Evolutionary conservation across 2,888 invertebrate species (phyloP).

Genomic region (Sphinx pinastri): DNA sequence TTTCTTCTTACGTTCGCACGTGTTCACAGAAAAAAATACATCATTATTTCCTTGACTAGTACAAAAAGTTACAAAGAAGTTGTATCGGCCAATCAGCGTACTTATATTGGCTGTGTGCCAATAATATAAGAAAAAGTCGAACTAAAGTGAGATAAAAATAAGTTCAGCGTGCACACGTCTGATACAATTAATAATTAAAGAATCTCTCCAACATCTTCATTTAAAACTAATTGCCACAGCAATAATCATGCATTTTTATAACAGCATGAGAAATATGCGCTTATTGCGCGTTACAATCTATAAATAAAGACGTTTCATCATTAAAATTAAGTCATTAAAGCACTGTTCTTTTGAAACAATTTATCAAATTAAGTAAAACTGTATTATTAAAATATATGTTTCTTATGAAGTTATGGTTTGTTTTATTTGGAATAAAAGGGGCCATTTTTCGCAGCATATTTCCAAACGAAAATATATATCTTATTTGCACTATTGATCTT

Average conservation of each 20-base stretch:
- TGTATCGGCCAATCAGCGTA: not conserved
- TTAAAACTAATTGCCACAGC: slow-evolving; percentile 34
- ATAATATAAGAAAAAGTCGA: not conserved
- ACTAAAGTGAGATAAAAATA: too few species aligned
- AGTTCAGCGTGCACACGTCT: not conserved
- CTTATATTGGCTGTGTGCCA: not conserved
- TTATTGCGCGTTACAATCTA: slow-evolving; percentile 5
- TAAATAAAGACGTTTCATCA: not conserved
- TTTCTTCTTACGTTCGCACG: not conserved
- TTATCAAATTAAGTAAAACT: too few species aligned
- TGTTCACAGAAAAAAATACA: not conserved
- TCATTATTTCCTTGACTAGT: not conserved
- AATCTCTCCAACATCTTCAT: slow-evolving; percentile 27
- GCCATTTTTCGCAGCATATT: too few species aligned
- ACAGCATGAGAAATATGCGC: not conserved
- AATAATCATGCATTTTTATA: slow-evolving; percentile 33
- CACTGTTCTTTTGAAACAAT: too few species aligned
- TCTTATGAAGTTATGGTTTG: too few species aligned
- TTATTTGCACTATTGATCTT: too few species aligned
- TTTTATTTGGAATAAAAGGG: too few species aligned
- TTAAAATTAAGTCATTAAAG: too few species aligned
- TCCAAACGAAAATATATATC: too few species aligned
- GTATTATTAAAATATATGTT: too few species aligned
- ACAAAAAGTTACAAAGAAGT: not conserved
- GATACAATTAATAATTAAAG: slow-evolving; percentile 20